phyloP scores from a whole-genome alignment of 1,140 invertebrate species.

The Dreissena polymorpha region DNA sequence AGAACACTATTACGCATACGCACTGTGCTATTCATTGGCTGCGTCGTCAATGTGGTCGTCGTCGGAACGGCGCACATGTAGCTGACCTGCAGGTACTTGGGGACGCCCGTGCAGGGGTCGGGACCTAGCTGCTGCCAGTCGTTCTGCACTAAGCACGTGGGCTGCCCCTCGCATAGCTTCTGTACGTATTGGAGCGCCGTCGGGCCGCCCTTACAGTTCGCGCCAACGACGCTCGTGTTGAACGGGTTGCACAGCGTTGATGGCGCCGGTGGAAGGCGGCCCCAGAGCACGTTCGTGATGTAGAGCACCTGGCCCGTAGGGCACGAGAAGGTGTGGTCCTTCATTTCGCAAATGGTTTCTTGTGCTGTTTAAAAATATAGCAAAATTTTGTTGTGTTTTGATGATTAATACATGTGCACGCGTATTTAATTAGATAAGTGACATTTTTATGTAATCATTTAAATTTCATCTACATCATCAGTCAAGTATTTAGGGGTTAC shows the following conservation, averaged over 20 bases:
- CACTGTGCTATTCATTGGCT: no score
- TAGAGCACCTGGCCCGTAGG: slow-evolving; percentile 21
- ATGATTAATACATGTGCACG: no score
- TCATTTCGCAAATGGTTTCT: slow-evolving; percentile 33
- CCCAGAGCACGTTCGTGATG: slow-evolving; percentile 39
- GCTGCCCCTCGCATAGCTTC: slow-evolving; percentile 17
- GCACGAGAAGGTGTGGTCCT: slow-evolving; percentile 10
- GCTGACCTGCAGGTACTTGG: slow-evolving; percentile 44
- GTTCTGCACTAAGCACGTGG: slow-evolving; percentile 14
- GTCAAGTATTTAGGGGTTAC: no score
- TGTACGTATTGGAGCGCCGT: slow-evolving; percentile 11
- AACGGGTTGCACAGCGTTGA: slow-evolving; percentile 33
- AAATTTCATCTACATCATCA: no score
- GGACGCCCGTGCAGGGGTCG: slow-evolving; percentile 40
- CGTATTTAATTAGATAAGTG: no score
- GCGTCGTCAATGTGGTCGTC: not conserved
- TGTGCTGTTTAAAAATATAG: no score
- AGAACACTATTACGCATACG: no score
- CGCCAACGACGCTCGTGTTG: slow-evolving; percentile 19
- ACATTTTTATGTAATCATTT: no score
- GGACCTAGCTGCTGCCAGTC: slow-evolving; percentile 39
- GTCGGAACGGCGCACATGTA: slow-evolving; percentile 37
- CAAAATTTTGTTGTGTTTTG: no score
- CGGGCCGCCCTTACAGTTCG: slow-evolving; percentile 28
- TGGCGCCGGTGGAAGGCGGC: slow-evolving; percentile 30